A percentile compares a stretch with the other conserved stretches of the same genome.
Conservation (phyloP, 2,888 invertebrate genomes). For the Catocala sponsa region DNA sequence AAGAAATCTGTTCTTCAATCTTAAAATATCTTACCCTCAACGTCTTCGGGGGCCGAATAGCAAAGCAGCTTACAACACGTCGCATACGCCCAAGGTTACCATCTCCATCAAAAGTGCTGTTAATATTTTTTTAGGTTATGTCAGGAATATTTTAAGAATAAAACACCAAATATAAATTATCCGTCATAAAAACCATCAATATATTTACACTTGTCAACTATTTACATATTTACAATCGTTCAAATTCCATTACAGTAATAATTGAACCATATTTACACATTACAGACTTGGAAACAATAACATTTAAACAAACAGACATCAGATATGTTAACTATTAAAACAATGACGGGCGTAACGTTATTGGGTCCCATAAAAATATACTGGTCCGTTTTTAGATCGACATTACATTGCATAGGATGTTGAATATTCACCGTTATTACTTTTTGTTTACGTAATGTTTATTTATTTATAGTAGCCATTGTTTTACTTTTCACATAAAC, state of each 20-base stretch:
- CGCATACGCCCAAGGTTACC: too few species aligned
- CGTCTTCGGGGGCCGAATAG: too few species aligned
- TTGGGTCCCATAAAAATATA: constrained; percentile 56
- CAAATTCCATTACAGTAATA: constrained; percentile 63
- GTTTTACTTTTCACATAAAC: too few species aligned
- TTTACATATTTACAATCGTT: constrained; percentile 82
- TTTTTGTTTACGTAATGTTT: background rate
- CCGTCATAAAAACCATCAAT: constrained; percentile 87
- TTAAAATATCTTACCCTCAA: too few species aligned
- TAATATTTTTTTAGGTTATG: too few species aligned
- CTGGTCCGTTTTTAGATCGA: constrained; percentile 35
- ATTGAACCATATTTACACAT: constrained; percentile 72
- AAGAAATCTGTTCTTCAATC: too few species aligned
- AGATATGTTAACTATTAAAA: constrained; percentile 62
- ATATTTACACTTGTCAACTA: constrained; percentile 79
- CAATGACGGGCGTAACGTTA: constrained; percentile 27
- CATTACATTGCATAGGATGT: constrained; percentile 24
- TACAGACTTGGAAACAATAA: constrained; percentile 42
- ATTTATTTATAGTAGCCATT: too few species aligned
- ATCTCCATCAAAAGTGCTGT: too few species aligned
- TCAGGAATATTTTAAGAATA: constrained; percentile 18
- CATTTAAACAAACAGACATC: constrained; percentile 38
- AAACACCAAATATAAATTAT: constrained; percentile 67
- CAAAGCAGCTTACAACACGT: too few species aligned
- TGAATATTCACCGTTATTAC: background rate